Evolutionary conservation across 2,797 vertebrate species (phyloP).

Genomic region (Cossypha polioptera): DNA sequence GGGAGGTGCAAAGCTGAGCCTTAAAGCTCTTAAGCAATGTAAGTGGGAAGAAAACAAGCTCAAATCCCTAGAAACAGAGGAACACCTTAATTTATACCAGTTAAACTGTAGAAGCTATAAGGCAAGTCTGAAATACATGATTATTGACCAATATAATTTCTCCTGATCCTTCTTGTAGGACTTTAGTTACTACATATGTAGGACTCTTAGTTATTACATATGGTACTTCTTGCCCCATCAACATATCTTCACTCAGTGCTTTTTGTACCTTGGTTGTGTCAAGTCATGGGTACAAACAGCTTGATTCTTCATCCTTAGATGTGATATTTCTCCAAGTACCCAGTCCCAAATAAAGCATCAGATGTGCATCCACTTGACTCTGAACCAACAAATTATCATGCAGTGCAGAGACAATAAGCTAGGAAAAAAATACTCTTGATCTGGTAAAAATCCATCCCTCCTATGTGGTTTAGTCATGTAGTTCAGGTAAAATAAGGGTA

Average conservation of each 20-base stretch:
- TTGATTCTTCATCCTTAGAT: not conserved
- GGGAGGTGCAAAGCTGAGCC: not conserved
- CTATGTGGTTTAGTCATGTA: not conserved
- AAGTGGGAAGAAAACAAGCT: not conserved
- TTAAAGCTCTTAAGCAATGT: not conserved
- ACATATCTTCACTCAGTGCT: not conserved
- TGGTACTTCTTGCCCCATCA: not conserved
- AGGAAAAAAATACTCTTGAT: not conserved
- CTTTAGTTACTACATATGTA: not conserved
- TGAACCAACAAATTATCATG: not conserved
- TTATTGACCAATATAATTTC: not conserved
- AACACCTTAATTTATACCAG: not conserved
- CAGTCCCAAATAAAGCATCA: not conserved
- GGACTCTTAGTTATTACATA: not conserved
- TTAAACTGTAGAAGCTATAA: not conserved
- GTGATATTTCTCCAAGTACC: not conserved
- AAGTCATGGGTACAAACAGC: not conserved
- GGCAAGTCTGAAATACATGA: rapidly evolving
- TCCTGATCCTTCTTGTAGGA: not conserved
- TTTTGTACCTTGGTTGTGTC: not conserved
- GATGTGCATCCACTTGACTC: not conserved
- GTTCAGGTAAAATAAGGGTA: not conserved
- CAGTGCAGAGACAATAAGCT: not conserved
- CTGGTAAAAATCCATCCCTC: not conserved
- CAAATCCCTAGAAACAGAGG: not conserved